Percentiles rank a stretch among this genome's conserved stretches.
These are phyloP conservation scores for Mustela nigripes DNA, from an alignment of 2,113 vertebrate genomes.

Conservation along the genomic window DNA sequence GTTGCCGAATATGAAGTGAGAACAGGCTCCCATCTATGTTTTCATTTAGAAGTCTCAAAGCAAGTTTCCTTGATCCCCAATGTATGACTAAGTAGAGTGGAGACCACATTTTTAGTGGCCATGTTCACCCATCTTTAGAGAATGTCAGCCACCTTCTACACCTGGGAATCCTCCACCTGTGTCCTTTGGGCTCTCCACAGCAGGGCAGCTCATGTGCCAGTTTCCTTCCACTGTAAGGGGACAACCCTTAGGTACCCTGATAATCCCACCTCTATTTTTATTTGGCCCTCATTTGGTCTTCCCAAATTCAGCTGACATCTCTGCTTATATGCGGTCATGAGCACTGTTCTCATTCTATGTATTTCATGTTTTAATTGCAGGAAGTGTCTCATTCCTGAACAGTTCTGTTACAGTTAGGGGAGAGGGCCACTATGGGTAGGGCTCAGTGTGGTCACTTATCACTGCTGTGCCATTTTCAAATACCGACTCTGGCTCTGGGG, in stretches of 20 bases:
- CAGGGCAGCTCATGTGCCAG: neutral
- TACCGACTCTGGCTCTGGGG: neutral
- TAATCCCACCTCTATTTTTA: neutral
- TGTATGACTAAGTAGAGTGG: neutral
- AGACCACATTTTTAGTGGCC: neutral
- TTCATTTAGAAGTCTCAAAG: neutral
- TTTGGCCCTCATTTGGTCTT: neutral
- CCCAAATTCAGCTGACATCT: neutral
- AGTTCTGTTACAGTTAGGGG: neutral
- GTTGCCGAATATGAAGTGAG: neutral
- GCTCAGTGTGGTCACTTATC: neutral
- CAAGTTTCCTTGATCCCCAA: neutral
- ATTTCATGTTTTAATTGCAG: neutral
- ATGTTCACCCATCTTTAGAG: neutral
- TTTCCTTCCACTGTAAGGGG: neutral
- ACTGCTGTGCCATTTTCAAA: neutral
- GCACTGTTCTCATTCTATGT: neutral
- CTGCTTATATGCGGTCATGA: neutral
- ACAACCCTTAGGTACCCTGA: neutral
- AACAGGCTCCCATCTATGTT: neutral
- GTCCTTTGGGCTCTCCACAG: neutral
- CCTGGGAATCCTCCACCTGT: neutral
- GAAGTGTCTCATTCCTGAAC: neutral
- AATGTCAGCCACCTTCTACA: neutral
- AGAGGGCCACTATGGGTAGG: neutral